Conservation (phyloP, 2,888 invertebrate genomes). For the Hedychridium roseum region DNA sequence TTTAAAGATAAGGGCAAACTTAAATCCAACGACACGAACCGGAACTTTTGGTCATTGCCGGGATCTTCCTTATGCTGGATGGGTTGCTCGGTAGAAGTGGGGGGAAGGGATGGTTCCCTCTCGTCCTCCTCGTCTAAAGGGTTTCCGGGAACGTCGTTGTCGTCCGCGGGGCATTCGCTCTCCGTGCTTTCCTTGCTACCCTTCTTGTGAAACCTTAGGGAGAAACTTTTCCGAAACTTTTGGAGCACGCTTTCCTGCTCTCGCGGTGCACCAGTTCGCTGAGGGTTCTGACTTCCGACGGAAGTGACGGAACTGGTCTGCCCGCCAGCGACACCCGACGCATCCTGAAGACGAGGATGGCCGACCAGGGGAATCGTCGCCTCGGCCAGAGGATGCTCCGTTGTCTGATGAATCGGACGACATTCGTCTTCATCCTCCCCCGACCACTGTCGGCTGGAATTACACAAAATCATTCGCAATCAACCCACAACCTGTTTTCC, state of each 20-base stretch:
- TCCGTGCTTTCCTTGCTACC: constrained; percentile 65
- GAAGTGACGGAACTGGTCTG: constrained; percentile 24
- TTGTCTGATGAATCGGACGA: constrained; percentile 40
- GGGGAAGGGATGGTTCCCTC: constrained; percentile 28
- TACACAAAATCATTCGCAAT: no score
- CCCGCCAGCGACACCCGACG: constrained; percentile 23
- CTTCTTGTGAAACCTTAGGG: constrained; percentile 69
- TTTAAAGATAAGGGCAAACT: no score
- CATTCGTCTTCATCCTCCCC: constrained; percentile 50
- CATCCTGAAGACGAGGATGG: constrained; percentile 48
- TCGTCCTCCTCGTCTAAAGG: constrained; percentile 41
- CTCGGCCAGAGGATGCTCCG: constrained; percentile 55
- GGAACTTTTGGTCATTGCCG: constrained; percentile 54
- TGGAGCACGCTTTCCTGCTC: constrained; percentile 71
- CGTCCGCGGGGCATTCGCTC: constrained; percentile 59
- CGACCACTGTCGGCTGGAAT: constrained; percentile 51
- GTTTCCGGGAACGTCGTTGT: constrained; percentile 55
- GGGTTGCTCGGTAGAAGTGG: constrained; percentile 38
- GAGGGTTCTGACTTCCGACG: constrained; percentile 35
- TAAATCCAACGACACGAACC: constrained; percentile 51
- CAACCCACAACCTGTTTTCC: no score
- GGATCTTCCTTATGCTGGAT: constrained; percentile 53
- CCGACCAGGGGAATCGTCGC: constrained; percentile 50
- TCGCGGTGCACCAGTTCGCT: constrained; percentile 36
- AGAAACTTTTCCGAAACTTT: constrained; percentile 77